phyloP scores from a whole-genome alignment of 2,888 invertebrate species.

The Scaptomyza cyrtandrae region DNA sequence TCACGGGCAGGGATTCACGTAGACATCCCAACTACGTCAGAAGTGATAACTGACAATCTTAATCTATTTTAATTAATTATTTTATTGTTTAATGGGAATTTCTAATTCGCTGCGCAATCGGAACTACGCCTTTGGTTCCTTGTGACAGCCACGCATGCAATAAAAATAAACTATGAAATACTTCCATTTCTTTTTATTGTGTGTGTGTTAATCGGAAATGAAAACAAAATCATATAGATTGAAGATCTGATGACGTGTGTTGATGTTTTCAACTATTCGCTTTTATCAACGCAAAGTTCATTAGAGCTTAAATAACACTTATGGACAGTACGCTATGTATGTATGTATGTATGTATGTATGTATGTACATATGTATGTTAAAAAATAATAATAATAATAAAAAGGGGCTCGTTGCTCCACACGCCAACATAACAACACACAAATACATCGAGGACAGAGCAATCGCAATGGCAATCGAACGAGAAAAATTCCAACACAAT shows the following conservation, averaged over 20 bases:
- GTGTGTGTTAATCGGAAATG: slow-evolving; percentile 1
- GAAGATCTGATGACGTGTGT: slow-evolving; percentile 60
- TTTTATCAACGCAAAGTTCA: slow-evolving; percentile 68
- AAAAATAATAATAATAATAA: slow-evolving; percentile 30
- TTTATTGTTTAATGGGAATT: slow-evolving; percentile 38
- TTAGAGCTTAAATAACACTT: slow-evolving; percentile 70
- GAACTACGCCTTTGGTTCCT: slow-evolving; percentile 28
- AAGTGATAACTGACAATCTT: slow-evolving; percentile 8
- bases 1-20: not conserved
- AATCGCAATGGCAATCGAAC: slow-evolving; percentile 34
- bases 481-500: slow-evolving; percentile 47
- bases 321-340: slow-evolving; percentile 29
- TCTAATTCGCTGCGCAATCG: slow-evolving; percentile 34
- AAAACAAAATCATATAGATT: slow-evolving; percentile 27
- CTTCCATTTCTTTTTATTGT: slow-evolving; percentile 12
- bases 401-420: slow-evolving; percentile 58
- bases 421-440: slow-evolving; percentile 22
- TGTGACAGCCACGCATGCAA: slow-evolving; percentile 4
- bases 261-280: slow-evolving; percentile 57
- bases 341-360: slow-evolving; percentile 14
- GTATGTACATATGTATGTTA: slow-evolving; percentile 16
- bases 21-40: slow-evolving; percentile 11
- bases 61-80: slow-evolving; percentile 32
- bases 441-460: slow-evolving; percentile 58
- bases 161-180: slow-evolving; percentile 16